Base-by-base conservation (phyloP, 1,140 invertebrate species). In the Delia radicum region DNA sequence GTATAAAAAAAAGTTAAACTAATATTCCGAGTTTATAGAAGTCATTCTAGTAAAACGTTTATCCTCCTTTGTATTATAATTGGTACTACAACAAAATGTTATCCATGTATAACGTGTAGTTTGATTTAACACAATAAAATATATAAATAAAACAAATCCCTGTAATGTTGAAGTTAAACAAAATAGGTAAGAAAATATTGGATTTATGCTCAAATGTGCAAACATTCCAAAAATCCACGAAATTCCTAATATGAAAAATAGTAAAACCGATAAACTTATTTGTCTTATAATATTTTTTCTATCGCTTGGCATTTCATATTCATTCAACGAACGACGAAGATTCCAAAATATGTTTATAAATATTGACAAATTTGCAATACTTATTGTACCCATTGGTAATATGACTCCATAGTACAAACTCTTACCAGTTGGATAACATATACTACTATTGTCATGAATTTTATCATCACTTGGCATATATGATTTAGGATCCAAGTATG, bases 161-260 rank as follows among this genome's bases (percentile, higher is more conserved):
- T 69, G 65, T 5, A 69, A 2, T 0, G 65, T 69, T 18, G 65
- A 69, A 2, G 65, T 69, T 18, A 33, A 37, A 37, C 65, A 69
- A 33, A 69, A 69, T 15, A 69, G 8, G 10, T 21, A 31, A 2
- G 29, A 18, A 12, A 69, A 69, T 0, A 69, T 18, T 3, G n/a
- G n/a, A 69, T 7, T 33, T 6, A 1, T 33, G 3, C 24, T 18
- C 29, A 69, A 33, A 24, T 69, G 29, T 21, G 29, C 29, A 1
- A 69, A 5, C 21, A 69, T 18, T 21, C 65, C 65, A 24, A 69
- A 69, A 37, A 69, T 69, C 65, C 65, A 69, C 8, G 65, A 37
- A 3, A 37, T 33, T 12, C 65, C 31, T 18, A 69, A 37, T 0
- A 69, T 8, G 2, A 37, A 33, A 12, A 69, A 33, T 24, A 69